These are phyloP conservation scores for Epicauta chinensis DNA, from an alignment of 1,140 invertebrate genomes.

Conservation along the genomic window DNA sequence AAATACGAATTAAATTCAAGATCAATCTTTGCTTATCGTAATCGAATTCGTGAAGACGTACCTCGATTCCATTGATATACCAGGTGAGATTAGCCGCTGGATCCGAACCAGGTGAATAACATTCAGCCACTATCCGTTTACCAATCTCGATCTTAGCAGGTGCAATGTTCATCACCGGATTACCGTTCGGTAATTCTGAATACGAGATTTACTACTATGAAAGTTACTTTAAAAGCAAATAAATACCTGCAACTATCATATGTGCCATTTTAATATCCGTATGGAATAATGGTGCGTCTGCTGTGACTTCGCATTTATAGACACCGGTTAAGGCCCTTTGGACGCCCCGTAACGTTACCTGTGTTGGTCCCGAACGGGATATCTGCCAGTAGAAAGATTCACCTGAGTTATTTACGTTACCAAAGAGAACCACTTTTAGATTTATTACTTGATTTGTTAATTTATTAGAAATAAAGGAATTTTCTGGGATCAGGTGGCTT, in stretches of 20 bases:
- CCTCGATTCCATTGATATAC: constrained; percentile 51
- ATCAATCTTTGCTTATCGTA: too few relatives aligned
- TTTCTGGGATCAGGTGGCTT: too few relatives aligned
- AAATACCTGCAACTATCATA: constrained; percentile 52
- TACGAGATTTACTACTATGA: constrained; percentile 1
- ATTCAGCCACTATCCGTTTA: constrained; percentile 46
- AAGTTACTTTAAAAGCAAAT: too few relatives aligned
- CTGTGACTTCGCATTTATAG: constrained; percentile 59
- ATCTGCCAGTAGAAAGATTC: constrained; percentile 41
- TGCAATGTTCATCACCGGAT: constrained; percentile 32
- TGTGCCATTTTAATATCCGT: constrained; percentile 45
- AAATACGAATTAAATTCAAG: too few relatives aligned
- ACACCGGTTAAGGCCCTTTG: constrained; percentile 48
- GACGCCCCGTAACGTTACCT: constrained; percentile 60
- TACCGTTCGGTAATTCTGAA: constrained; percentile 33
- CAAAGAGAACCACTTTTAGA: too few relatives aligned
- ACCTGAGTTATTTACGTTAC: too few relatives aligned
- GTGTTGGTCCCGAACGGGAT: constrained; percentile 52
- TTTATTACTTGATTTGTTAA: too few relatives aligned
- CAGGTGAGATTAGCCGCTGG: constrained; percentile 58
- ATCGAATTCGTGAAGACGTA: too few relatives aligned
- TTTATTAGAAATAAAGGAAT: too few relatives aligned
- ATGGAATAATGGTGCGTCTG: constrained; percentile 52
- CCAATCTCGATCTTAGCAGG: constrained; percentile 36
- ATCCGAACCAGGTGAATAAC: constrained; percentile 48